Evolutionary conservation across 1,140 invertebrate genomes (phyloP), one percentile per base, ranked within the genome.

Genomic region (Subanguina moxae): DNA sequence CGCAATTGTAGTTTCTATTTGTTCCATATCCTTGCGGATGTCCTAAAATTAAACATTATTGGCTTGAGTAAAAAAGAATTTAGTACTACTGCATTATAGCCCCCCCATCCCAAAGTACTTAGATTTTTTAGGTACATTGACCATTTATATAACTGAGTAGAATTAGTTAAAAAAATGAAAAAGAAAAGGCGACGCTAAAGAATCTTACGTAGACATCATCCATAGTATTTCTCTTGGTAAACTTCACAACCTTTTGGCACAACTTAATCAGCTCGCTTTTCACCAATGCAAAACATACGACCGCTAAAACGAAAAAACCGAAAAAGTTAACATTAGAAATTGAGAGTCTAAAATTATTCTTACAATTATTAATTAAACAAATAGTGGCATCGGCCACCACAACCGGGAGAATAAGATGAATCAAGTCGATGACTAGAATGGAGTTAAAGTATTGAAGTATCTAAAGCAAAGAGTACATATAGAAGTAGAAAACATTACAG

Each of bases 371-470:
- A n/a, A 21, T 19, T 61, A 32, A 25, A 21, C 19, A 30, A n/a
- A 30, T 3, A 61, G 27, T 30, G 27, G 27, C 28, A 28, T 61
- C 38, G 5, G n/a, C 19, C 8, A 61, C n/a, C 58, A 61, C 63
- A 42, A 72, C 38, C 13, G 77, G 78, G 9, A 78, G 57, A 15
- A 81, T 58, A 42, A 73, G 64, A 42, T 58, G 23, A 23, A 73
- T 65, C 5, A 78, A 38, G 28, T 80, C 76, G 21, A 25, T 32
- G 13, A 81, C 38, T 11, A 57, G 64, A 11, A 78, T 61, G 30
- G 42, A 62, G 48, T 72, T 61, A 48, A 78, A 73, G 21, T 45
- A 23, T 64, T 76, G 73, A 28, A 78, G 56, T 67, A 78, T 78
- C 70, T 71, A 5, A 17, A 71, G 15, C 21, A 38, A 52, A 62